A percentile compares a stretch with the other conserved stretches of the same genome.
phyloP scores from a whole-genome alignment of 1,140 invertebrate species.

The Anastrepha obliqua region DNA sequence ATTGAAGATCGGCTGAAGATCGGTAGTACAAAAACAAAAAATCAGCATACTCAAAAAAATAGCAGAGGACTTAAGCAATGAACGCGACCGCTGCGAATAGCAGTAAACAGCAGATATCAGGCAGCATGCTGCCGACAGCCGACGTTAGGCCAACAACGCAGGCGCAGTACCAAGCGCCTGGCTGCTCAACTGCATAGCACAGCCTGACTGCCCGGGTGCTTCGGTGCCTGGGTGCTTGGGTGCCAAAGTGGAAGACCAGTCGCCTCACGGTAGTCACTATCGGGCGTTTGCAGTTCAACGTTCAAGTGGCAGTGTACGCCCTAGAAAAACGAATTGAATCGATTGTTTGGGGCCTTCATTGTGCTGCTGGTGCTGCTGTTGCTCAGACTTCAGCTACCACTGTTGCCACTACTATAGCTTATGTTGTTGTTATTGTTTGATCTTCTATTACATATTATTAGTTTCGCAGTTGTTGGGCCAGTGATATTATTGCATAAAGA shows the following conservation, averaged over 20 bases:
- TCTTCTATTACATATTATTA: conserved; percentile 47
- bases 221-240: conserved; percentile 6
- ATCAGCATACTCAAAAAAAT: neutral
- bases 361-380: neutral
- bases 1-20: conserved; percentile 40
- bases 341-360: conserved; percentile 64
- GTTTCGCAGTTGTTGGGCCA: neutral
- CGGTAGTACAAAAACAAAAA: neutral
- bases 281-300: conserved; percentile 74
- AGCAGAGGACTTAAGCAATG: neutral
- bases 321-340: conserved; percentile 71
- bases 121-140: conserved; percentile 37
- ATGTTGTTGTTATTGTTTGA: neutral
- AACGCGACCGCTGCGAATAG: neutral
- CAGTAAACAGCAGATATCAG: conserved; percentile 16
- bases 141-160: conserved; percentile 8
- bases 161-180: neutral
- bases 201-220: neutral
- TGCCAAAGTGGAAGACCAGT: conserved; percentile 54
- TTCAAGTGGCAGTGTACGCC: conserved; percentile 71
- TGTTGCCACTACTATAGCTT: neutral
- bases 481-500: conserved; percentile 39
- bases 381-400: neutral
- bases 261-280: conserved; percentile 71
- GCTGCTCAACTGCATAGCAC: neutral